These are phyloP conservation scores for Nymphalis io DNA, from an alignment of 1,140 invertebrate species.

Conservation along the genomic window DNA sequence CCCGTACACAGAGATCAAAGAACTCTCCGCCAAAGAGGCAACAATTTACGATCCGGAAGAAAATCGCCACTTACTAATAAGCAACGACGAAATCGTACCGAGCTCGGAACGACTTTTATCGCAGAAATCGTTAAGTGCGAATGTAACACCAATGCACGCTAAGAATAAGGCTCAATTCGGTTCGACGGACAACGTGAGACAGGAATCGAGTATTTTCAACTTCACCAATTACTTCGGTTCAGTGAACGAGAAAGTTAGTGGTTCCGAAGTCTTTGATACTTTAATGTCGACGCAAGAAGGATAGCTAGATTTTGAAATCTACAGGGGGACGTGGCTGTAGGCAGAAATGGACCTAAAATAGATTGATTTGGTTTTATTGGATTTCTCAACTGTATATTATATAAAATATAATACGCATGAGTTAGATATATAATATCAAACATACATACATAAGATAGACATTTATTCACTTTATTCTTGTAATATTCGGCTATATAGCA, in stretches of 20 bases:
- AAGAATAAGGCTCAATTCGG: slow-evolving; percentile 66
- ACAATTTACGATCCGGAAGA: slow-evolving; percentile 60
- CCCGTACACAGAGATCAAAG: slow-evolving; percentile 76
- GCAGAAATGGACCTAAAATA: slow-evolving; percentile 1
- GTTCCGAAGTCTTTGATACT: slow-evolving; percentile 82
- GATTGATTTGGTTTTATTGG: background rate
- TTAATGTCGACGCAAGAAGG: slow-evolving; percentile 67
- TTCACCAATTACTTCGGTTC: slow-evolving; percentile 82
- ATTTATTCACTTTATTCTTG: no score
- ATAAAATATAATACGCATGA: background rate
- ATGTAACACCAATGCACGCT: slow-evolving; percentile 68
- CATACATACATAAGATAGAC: no score
- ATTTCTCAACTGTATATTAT: slow-evolving; percentile 4
- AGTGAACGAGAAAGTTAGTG: slow-evolving; percentile 74
- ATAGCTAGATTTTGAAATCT: slow-evolving; percentile 57
- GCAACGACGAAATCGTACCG: slow-evolving; percentile 37
- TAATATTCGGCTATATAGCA: no score
- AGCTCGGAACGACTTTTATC: slow-evolving; percentile 30
- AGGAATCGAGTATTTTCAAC: slow-evolving; percentile 71
- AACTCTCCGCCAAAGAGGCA: slow-evolving; percentile 53
- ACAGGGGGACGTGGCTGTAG: slow-evolving; percentile 65
- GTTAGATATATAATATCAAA: no score
- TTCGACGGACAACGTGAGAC: slow-evolving; percentile 73
- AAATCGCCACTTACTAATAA: slow-evolving; percentile 20
- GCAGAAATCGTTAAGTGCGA: slow-evolving; percentile 72